Percentiles rank a stretch among this genome's conserved stretches.
Conservation (phyloP, 1,140 invertebrate genomes). For the Lepidurus packardi region DNA sequence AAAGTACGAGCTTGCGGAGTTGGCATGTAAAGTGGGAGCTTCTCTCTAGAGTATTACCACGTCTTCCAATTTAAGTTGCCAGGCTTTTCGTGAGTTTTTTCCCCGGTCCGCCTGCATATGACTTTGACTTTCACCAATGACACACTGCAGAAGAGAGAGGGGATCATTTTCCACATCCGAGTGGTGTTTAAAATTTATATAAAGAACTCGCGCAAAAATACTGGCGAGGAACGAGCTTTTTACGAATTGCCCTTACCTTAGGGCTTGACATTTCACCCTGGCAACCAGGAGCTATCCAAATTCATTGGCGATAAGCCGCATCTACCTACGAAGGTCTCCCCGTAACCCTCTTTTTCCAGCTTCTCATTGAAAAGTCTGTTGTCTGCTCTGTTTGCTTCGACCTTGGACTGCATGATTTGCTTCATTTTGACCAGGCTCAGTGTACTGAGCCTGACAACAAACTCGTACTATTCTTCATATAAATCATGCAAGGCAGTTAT, state of each 20-base stretch:
- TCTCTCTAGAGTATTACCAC: background rate
- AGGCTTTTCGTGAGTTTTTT: background rate
- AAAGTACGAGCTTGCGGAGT: background rate
- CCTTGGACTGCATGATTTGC: no score
- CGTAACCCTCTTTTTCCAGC: background rate
- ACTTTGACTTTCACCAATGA: background rate
- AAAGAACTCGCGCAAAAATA: background rate
- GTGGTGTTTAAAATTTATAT: background rate
- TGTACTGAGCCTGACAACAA: no score
- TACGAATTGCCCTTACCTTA: background rate
- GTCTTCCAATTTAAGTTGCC: background rate
- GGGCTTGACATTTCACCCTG: slow-evolving; percentile 5
- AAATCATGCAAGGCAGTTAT: no score
- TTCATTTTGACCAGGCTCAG: no score
- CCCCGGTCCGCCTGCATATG: background rate
- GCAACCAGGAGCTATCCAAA: background rate
- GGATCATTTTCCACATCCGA: background rate
- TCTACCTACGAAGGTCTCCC: no score
- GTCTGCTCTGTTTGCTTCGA: no score
- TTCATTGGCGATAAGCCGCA: background rate
- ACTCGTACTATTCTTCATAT: no score
- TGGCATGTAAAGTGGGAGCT: background rate
- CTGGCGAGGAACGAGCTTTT: background rate
- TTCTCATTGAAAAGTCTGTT: background rate
- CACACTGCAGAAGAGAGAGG: background rate